Base-by-base conservation (phyloP, 2,888 invertebrate species). In the Drosophila infuscata region DNA sequence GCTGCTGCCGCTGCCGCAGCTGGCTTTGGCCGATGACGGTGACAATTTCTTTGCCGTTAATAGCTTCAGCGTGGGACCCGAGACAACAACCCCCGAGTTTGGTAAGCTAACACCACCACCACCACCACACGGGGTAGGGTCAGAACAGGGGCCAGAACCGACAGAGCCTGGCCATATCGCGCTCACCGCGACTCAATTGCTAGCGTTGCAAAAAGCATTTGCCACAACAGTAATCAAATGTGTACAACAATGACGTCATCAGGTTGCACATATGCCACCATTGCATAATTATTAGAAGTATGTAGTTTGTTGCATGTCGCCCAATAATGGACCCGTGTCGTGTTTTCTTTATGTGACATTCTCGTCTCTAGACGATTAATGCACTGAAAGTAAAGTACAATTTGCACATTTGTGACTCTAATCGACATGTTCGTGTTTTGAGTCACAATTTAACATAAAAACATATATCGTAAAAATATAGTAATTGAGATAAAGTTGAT, bases 41-140 rank as follows among this genome's bases (percentile, higher is more conserved):
- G 93, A 92, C 77, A 92, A 91, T 80, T 91, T 92, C 83, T 93
- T 92, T 83, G 90, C 91, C 79, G 91, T 90, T 72, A 93, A 92
- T 83, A 90, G 90, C 74, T 91, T 92, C 69, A 92, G 92, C 80
- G 84, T 91, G 70, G 92, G 91, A 77, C 91, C 91, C 75, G 93
- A 93, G 89, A 92, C 92, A 70, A 92, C 93, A 76, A 93, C 93
- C 72, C 91, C 92, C 43, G 93, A 93, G 88, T 93, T 93, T 67
- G 93, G 93, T 93, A 89, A 93, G 93, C 91, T 54, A 74, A 82
- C 64, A 68, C 74, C 25, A 25, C 25, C 25, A 3, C 74, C 25
- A 25, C 25, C 2, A 3, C 25, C 70, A 52, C 15, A 38, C 12
- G 25, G 15, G 15, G 15, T 20, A 3, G 9, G 35, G 25, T 35